phyloP scores from a whole-genome alignment of 2,113 vertebrate species.

The Anas platyrhynchos region DNA sequence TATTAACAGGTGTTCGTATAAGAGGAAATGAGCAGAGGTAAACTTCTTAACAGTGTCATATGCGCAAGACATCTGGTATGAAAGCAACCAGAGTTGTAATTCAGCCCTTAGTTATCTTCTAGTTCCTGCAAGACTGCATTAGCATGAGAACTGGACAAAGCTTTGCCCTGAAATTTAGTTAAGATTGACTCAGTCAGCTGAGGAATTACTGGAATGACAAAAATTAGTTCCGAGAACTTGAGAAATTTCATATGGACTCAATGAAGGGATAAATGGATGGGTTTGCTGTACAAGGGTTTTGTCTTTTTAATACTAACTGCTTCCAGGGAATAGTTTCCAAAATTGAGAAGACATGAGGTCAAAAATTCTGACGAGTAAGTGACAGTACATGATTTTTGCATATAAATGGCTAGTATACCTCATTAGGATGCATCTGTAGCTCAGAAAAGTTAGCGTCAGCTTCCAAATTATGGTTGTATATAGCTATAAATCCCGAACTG shows the following conservation, averaged over 20 bases:
- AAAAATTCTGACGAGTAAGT: slow-evolving; percentile 33
- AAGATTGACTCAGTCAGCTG: slow-evolving; percentile 29
- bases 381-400: slow-evolving; percentile 44
- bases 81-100: slow-evolving; percentile 56
- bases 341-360: slow-evolving; percentile 18
- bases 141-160: slow-evolving; percentile 59
- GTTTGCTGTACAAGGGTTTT: neutral
- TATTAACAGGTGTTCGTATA: slow-evolving; percentile 69
- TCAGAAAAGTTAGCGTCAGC: slow-evolving; percentile 68
- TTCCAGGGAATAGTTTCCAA: slow-evolving; percentile 53
- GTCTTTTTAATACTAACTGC: slow-evolving; percentile 1
- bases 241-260: neutral
- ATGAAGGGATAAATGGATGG: neutral
- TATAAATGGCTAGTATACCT: slow-evolving; percentile 62
- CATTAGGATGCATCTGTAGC: slow-evolving; percentile 70
- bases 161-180: slow-evolving; percentile 62
- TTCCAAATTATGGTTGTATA: slow-evolving; percentile 65
- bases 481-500: slow-evolving; percentile 69
- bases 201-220: slow-evolving; percentile 53
- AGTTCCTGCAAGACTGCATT: slow-evolving; percentile 54
- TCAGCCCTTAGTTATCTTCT: slow-evolving; percentile 72
- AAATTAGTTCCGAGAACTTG: neutral
- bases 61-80: slow-evolving; percentile 36
- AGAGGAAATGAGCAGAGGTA: slow-evolving; percentile 67
- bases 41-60: slow-evolving; percentile 61